phyloP scores from a whole-genome alignment of 92 coral and sea anemone species.

The Actinostola sp. region DNA sequence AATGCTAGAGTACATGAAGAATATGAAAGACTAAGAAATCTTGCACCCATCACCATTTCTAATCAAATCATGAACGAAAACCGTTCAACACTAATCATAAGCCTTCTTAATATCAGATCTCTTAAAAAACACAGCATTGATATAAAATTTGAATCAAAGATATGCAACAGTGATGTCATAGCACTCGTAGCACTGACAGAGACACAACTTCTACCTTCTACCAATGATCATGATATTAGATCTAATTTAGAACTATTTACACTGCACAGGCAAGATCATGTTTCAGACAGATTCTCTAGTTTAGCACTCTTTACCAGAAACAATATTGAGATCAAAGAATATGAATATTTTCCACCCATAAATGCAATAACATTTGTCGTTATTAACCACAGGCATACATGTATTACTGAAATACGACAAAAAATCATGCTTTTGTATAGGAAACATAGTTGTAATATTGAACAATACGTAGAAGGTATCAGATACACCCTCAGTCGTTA shows the following conservation, averaged over 20 bases:
- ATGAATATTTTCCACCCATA: slow-evolving; percentile 34
- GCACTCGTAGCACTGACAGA: slow-evolving; percentile 58
- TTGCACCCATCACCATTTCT: slow-evolving; percentile 18
- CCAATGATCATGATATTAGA: slow-evolving; percentile 29
- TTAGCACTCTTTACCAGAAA: slow-evolving; percentile 51
- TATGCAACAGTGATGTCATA: slow-evolving; percentile 41
- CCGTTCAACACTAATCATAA: slow-evolving; percentile 19
- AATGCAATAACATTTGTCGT: slow-evolving; percentile 38
- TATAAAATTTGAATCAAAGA: slow-evolving; percentile 25
- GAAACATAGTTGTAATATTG: slow-evolving; percentile 14
- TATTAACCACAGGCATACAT: no score
- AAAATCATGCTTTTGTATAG: slow-evolving; percentile 32
- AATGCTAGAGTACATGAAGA: no score
- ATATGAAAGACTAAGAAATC: no score
- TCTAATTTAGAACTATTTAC: slow-evolving; percentile 35
- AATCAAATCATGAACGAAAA: not conserved
- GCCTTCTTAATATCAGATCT: slow-evolving; percentile 39
- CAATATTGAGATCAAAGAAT: slow-evolving; percentile 26
- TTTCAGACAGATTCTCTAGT: slow-evolving; percentile 52
- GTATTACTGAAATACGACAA: slow-evolving; percentile 11
- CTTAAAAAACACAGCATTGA: slow-evolving; percentile 73
- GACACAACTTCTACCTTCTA: slow-evolving; percentile 52
- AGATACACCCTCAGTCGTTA: slow-evolving; percentile 24
- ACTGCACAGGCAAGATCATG: slow-evolving; percentile 49
- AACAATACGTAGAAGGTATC: slow-evolving; percentile 19